These are phyloP conservation scores for Hydroisotoma schaefferi DNA, from an alignment of 2,888 invertebrate species.

Conservation along the genomic window DNA sequence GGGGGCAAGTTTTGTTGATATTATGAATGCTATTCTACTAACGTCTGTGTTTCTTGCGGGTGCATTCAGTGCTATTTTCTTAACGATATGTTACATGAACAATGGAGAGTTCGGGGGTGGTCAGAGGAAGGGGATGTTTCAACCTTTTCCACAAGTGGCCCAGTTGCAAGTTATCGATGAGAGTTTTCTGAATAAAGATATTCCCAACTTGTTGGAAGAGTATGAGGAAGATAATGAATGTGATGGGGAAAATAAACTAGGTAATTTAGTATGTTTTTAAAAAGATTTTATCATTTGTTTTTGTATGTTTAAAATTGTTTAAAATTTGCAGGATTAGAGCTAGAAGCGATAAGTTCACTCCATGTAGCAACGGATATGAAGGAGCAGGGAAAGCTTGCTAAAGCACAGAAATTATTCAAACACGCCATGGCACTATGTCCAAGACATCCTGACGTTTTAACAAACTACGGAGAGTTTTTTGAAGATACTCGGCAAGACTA, in stretches of 20 bases:
- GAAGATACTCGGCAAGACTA: conserved; percentile 76
- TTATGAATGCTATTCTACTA: conserved; percentile 33
- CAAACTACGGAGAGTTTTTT: conserved; percentile 87
- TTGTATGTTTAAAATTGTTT: not conserved
- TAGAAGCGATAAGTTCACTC: conserved; percentile 79
- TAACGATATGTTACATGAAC: conserved; percentile 32
- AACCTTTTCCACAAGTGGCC: conserved; percentile 40
- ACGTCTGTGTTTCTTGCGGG: conserved; percentile 38
- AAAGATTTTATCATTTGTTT: not conserved
- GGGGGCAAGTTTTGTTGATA: not conserved
- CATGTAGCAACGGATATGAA: conserved; percentile 83
- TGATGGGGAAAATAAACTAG: conserved; percentile 45
- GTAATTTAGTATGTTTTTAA: conserved; percentile 17
- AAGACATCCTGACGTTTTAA: conserved; percentile 84
- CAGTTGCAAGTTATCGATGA: conserved; percentile 39
- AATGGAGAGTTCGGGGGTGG: not conserved
- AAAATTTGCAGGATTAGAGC: conserved; percentile 54
- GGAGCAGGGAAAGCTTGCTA: conserved; percentile 73
- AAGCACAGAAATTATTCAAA: conserved; percentile 79
- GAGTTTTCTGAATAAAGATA: conserved; percentile 26
- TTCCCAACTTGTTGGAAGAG: conserved; percentile 7
- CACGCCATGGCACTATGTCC: conserved; percentile 73
- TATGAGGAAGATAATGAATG: conserved; percentile 39
- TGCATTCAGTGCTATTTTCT: conserved; percentile 35
- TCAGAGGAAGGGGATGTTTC: conserved; percentile 34